Base-by-base conservation (phyloP, 2,888 invertebrate genomes). In the Diogma glabrata region DNA sequence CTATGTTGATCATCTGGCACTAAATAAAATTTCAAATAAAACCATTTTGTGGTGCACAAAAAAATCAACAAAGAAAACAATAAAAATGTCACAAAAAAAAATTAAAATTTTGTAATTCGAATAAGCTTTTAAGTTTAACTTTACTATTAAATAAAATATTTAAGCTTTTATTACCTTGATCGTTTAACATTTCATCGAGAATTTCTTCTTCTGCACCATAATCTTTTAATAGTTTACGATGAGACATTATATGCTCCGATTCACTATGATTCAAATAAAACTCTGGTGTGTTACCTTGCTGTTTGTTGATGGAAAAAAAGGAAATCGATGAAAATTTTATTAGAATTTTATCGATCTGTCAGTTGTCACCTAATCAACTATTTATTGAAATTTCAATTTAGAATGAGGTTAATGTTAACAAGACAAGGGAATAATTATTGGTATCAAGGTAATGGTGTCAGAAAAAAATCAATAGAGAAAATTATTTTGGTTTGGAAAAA, bases 231-330 rank as follows among this genome's bases (percentile, higher is more conserved):
- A 89, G 66, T 59, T 78, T 77, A 60, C 76, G 76, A 64, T 85
- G 84, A 28, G 81, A 81, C 51, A 89, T 72, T 53, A 83, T 77
- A 51, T 74, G 72, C 57, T 79, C 78, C 10, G 67, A 59, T 33
- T 63, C 57, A 22, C 67, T 66, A 61, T 82, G 78, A 51, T 79
- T 75, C 59, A 79, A 74, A 67, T 89, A 91, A 64, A 84, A 84
- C 61, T 89, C 89, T 30, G 90, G 82, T 47, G 84, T 82, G 50
- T 80, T 77, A 40, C 85, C 89, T 63, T 80, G 78, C 90, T 90
- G 64, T 50, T 10, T n/a, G n/a, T n/a, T n/a, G n/a, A n/a, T n/a
- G n/a, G n/a, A n/a, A n/a, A n/a, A n/a, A n/a, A n/a, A n/a, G n/a
- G n/a, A n/a, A n/a, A n/a, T n/a, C n/a, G n/a, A n/a, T n/a, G n/a